These are phyloP conservation scores for Oophaga pumilio DNA, from an alignment of 2,113 vertebrate genomes.

Conservation along the genomic window DNA sequence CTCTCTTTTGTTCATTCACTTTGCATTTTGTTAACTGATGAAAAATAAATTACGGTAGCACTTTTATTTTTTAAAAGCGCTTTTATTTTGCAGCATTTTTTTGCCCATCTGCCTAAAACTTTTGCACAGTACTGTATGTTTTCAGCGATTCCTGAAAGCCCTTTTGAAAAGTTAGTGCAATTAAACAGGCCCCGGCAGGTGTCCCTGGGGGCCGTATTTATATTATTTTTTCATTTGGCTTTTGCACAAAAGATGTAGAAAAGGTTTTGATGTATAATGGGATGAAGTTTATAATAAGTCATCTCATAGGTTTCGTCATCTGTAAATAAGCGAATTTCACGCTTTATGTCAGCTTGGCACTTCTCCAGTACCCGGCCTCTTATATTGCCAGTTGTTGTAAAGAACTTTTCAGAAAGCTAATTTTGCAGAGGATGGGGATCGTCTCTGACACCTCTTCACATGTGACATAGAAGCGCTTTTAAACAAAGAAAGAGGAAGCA, in stretches of 20 bases:
- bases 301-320: not conserved
- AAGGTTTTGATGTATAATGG: not conserved
- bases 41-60: no score
- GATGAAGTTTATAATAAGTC: not conserved
- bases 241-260: not conserved
- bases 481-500: conserved; percentile 46
- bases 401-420: not conserved
- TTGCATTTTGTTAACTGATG: no score
- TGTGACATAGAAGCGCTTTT: conserved; percentile 24
- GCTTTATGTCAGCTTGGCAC: not conserved
- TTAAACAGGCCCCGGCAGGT: no score
- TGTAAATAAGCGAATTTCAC: not conserved
- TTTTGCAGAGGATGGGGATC: conserved; percentile 4
- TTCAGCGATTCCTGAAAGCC: no score
- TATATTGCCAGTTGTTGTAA: not conserved
- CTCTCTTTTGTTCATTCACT: no score
- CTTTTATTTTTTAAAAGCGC: no score
- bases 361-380: not conserved
- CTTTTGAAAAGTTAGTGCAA: no score
- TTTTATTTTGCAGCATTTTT: no score
- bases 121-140: no score
- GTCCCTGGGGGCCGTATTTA: no score
- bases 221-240: not conserved
- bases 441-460: conserved; percentile 38
- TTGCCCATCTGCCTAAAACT: no score